phyloP scores from a whole-genome alignment of 2,888 invertebrate genomes.

The Camponotus fellah region DNA sequence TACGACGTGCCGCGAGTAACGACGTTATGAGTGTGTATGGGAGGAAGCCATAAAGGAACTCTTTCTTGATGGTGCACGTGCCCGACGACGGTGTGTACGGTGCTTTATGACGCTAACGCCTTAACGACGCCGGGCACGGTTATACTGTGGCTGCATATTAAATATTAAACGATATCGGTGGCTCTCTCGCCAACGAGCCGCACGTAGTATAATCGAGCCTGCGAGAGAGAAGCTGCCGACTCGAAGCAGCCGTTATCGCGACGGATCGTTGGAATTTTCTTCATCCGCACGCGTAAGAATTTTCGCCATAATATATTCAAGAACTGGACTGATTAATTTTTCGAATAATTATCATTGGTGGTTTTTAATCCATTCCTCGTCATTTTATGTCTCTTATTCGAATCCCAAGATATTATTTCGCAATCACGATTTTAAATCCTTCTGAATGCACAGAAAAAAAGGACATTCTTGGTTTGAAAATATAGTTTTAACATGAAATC shows the following conservation, averaged over 20 bases:
- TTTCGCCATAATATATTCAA: slow-evolving; percentile 14
- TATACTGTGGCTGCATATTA: slow-evolving; percentile 68
- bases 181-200: slow-evolving; percentile 31
- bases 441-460: not conserved
- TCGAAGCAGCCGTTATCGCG: slow-evolving; percentile 13
- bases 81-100: slow-evolving; percentile 50
- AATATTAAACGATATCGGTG: slow-evolving; percentile 70
- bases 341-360: not conserved
- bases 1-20: slow-evolving; percentile 74
- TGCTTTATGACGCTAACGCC: slow-evolving; percentile 68
- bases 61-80: slow-evolving; percentile 57
- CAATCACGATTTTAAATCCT: slow-evolving; percentile 2
- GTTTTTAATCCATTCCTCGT: not conserved
- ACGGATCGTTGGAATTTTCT: slow-evolving; percentile 58
- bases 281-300: slow-evolving; percentile 49
- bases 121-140: slow-evolving; percentile 64
- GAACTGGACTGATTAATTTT: not conserved
- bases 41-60: slow-evolving; percentile 33
- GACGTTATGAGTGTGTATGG: slow-evolving; percentile 58
- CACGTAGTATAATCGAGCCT: slow-evolving; percentile 48
- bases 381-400: slow-evolving; percentile 16
- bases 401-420: slow-evolving; percentile 8
- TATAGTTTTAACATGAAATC: no score
- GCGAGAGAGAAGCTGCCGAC: slow-evolving; percentile 34
- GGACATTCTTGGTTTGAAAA: no score